Conservation (phyloP, 2,113 vertebrate genomes). For the Haliaeetus leucogaster region DNA sequence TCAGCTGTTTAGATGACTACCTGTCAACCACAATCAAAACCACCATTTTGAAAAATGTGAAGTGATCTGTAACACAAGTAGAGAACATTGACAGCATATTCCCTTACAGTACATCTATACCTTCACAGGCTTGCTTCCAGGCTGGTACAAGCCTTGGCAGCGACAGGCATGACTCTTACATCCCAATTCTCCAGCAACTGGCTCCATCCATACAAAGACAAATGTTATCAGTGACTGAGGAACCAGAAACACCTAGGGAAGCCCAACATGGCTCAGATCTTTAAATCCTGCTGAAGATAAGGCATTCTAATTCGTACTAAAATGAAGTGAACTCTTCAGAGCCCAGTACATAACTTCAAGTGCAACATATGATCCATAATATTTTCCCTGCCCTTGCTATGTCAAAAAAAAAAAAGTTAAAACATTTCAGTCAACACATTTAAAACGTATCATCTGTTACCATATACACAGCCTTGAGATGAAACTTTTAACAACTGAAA, state of each 20-base stretch:
- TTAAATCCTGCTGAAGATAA: background rate
- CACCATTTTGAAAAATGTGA: background rate
- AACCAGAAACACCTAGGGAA: background rate
- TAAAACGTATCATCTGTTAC: background rate
- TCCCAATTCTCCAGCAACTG: background rate
- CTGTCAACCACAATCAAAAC: slow-evolving; percentile 24
- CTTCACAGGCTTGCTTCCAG: background rate
- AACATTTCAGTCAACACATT: background rate
- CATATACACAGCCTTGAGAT: background rate
- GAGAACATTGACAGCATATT: background rate
- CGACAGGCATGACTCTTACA: background rate
- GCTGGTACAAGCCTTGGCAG: background rate
- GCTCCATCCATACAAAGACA: background rate
- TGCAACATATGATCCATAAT: background rate
- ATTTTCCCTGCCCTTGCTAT: background rate
- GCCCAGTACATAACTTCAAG: background rate
- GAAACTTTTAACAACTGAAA: background rate
- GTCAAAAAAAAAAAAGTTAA: background rate
- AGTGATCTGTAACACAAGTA: background rate
- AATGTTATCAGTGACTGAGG: background rate
- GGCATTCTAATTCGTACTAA: background rate
- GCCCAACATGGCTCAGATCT: background rate
- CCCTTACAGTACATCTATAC: background rate
- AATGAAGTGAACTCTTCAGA: background rate
- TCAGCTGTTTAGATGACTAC: slow-evolving; percentile 26